Base-by-base conservation (phyloP, 2,888 invertebrate species). In the Drosophila melanosoma region DNA sequence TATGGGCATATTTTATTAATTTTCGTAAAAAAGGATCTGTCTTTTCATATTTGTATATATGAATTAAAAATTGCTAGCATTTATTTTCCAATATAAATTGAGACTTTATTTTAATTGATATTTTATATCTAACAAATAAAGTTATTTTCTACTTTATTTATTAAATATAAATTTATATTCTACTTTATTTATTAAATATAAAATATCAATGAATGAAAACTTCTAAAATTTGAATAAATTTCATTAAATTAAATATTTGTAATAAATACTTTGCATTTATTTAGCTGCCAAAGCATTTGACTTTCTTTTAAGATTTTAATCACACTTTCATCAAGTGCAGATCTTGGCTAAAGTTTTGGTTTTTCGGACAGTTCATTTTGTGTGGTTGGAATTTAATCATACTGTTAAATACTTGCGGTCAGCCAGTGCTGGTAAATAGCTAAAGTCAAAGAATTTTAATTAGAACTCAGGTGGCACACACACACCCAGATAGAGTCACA, bases 361-460 rank as follows among this genome's bases (percentile, higher is more conserved):
- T 8, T 15, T 1, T 7, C n/a, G n/a, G n/a, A 40, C 20, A 32
- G 20, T 58, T 58, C 17, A 7, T 23, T 10, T 52, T 40, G 48
- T 20, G 12, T 32, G 40, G 57, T 3, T 7, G 32, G 17, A 12
- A 12, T 23, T 42, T 45, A 57, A 52, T 38, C 51, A 56, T 40
- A 48, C n/a, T 54, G 45, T 32, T 53, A 38, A 81, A 63, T 77
- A 68, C 58, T 63, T 70, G 45, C 15, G 66, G 62, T 5, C 45
- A 57, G 38, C 32, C 45, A 45, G 15, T 45, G 45, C 23, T 45
- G 45, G 45, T 23, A 23, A 45, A 45, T 45, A 38, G 56, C 56
- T 38, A 56, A 20, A 54, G 23, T 26, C 7, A 4, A 26, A n/a
- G 53, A 71, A 75, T 79, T 78, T 78, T 79, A 79, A 78, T 79